A percentile compares a stretch with the other conserved stretches of the same genome.
These are phyloP conservation scores for Zaprionus gabonicus DNA, from an alignment of 1,140 invertebrate species.

Conservation along the genomic window DNA sequence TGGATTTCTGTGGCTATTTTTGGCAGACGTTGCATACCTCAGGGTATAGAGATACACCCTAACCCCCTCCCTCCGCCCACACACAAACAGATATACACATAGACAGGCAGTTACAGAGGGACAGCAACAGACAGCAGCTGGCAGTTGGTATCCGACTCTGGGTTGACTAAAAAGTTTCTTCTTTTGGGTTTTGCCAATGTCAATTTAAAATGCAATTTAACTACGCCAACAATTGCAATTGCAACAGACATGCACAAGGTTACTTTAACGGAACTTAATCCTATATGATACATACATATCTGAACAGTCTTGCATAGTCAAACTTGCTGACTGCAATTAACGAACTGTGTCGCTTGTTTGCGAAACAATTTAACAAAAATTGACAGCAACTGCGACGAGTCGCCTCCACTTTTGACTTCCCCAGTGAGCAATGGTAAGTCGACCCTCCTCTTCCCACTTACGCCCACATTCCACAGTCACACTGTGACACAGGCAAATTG, in stretches of 20 bases:
- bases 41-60: conserved; percentile 10
- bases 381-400: conserved; percentile 22
- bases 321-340: conserved; percentile 2
- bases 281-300: neutral
- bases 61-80: neutral
- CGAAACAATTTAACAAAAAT: conserved; percentile 61
- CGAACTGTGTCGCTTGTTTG: conserved; percentile 28
- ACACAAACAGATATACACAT: neutral
- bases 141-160: neutral
- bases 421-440: conserved; percentile 4
- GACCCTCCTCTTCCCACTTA: neutral
- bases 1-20: conserved; percentile 66
- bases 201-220: conserved; percentile 76
- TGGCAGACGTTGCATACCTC: conserved; percentile 57
- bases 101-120: neutral
- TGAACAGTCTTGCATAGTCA: conserved; percentile 7
- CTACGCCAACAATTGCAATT: conserved; percentile 44
- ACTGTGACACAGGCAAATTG: conserved; percentile 41
- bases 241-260: conserved; percentile 14
- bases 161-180: conserved; percentile 24
- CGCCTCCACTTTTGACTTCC: conserved; percentile 13
- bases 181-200: conserved; percentile 58
- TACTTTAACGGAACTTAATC: conserved; percentile 14
- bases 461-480: conserved; percentile 24
- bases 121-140: neutral